Conservation (phyloP, 2,888 invertebrate species). For the Xestia rhomboidea region DNA sequence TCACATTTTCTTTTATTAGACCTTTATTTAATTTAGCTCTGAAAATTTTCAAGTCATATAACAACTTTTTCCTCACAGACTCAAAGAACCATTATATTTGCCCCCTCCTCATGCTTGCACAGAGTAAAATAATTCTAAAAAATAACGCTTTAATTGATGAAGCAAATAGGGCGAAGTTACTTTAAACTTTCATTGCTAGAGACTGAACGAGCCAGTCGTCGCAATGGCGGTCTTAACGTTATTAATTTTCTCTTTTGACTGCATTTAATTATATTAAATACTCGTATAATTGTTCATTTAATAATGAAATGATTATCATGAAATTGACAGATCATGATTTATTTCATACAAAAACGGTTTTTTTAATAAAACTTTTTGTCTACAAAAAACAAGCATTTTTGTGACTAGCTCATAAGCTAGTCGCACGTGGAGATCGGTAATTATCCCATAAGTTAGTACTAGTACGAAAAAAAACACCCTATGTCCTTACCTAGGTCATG, state of each 20-base stretch:
- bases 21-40: neutral
- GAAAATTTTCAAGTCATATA: neutral
- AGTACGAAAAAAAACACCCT: neutral
- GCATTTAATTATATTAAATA: constrained; percentile 5
- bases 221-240: constrained; percentile 1
- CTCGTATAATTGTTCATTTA: neutral
- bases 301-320: neutral
- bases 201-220: neutral
- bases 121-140: constrained; percentile 9
- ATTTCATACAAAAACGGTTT: neutral
- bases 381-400: neutral
- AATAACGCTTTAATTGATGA: constrained; percentile 25
- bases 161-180: constrained; percentile 4
- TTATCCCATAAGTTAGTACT: too few relatives aligned
- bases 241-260: constrained; percentile 22
- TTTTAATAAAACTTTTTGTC: neutral
- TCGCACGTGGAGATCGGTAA: too few relatives aligned
- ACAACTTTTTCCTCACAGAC: neutral
- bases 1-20: neutral
- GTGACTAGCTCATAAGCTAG: too few relatives aligned
- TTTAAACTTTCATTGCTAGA: constrained; percentile 5
- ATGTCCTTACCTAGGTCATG: too few relatives aligned
- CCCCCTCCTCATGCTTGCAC: neutral
- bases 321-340: too few relatives aligned
- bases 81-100: constrained; percentile 12